A percentile compares a stretch with the other conserved stretches of the same genome.
Conservation (phyloP, 2,888 invertebrate genomes). For the Drosophila setosimentum region DNA sequence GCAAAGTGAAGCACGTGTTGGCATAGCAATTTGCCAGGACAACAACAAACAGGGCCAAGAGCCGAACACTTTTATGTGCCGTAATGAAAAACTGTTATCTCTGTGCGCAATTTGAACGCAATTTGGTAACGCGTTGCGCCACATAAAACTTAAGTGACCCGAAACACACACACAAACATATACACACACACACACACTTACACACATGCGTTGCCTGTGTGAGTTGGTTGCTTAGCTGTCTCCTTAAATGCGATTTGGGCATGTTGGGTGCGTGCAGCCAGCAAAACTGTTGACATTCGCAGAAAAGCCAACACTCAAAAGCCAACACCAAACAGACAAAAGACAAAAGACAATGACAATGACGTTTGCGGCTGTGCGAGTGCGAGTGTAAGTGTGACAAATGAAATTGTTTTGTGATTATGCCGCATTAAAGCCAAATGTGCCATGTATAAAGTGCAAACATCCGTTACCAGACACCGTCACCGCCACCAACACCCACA, state of each 20-base stretch:
- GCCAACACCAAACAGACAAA: slow-evolving; percentile 34
- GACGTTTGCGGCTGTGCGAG: slow-evolving; percentile 31
- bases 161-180: slow-evolving; percentile 58
- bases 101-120: slow-evolving; percentile 80
- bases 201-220: slow-evolving; percentile 4
- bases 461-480: slow-evolving; percentile 59
- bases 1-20: slow-evolving; percentile 82
- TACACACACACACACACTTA: slow-evolving; percentile 32
- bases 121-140: slow-evolving; percentile 82
- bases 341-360: slow-evolving; percentile 34
- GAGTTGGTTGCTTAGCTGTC: neutral
- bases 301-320: slow-evolving; percentile 57
- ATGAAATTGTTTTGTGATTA: slow-evolving; percentile 81
- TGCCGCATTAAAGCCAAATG: slow-evolving; percentile 81
- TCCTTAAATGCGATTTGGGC: slow-evolving; percentile 19
- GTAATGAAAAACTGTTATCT: slow-evolving; percentile 80
- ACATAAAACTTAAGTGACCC: slow-evolving; percentile 82
- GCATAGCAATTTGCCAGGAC: slow-evolving; percentile 73
- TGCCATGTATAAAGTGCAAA: slow-evolving; percentile 68
- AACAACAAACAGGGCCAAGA: slow-evolving; percentile 39
- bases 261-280: slow-evolving; percentile 66
- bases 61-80: slow-evolving; percentile 78
- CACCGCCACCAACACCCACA: slow-evolving; percentile 23
- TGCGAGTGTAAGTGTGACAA: slow-evolving; percentile 56
- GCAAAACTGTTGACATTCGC: slow-evolving; percentile 75